Evolutionary conservation across 1,140 invertebrate species (phyloP).

Genomic region (Zaprionus kolodkinae): DNA sequence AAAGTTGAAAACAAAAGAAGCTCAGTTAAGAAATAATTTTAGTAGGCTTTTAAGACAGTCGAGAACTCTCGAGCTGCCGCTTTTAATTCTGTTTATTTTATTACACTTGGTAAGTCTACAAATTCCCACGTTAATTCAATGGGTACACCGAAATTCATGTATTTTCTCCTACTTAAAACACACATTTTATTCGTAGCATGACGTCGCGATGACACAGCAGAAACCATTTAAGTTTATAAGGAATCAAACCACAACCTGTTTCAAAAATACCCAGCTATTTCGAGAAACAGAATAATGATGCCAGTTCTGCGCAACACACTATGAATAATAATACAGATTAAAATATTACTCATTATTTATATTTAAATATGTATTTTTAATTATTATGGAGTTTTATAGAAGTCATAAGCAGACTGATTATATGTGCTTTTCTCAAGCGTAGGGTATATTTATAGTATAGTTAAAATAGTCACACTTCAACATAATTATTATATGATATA

Average conservation of each 20-base stretch:
- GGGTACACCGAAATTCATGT: constrained; percentile 11
- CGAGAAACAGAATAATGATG: too few relatives aligned
- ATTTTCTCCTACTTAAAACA: not conserved
- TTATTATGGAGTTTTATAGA: too few relatives aligned
- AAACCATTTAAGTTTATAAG: not conserved
- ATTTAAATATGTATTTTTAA: not conserved
- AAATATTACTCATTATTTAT: not conserved
- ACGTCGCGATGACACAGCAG: constrained; percentile 53
- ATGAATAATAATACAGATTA: too few relatives aligned
- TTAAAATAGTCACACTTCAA: not conserved
- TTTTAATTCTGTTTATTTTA: not conserved
- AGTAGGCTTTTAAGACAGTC: too few relatives aligned
- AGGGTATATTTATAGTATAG: not conserved
- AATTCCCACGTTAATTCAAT: constrained; percentile 45
- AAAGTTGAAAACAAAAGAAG: too few relatives aligned
- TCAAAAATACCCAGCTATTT: constrained; percentile 6
- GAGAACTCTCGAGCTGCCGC: too few relatives aligned
- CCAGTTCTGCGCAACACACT: too few relatives aligned
- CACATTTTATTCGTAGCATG: not conserved
- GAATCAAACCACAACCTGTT: not conserved
- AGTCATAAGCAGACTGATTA: not conserved
- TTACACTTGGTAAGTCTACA: not conserved
- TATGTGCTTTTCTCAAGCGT: not conserved
- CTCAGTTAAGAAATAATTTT: too few relatives aligned
- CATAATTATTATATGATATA: too few relatives aligned